A percentile compares a stretch with the other conserved stretches of the same genome.
These are phyloP conservation scores for Hipposideros larvatus DNA, from an alignment of 2,797 vertebrate species.

Conservation along the genomic window DNA sequence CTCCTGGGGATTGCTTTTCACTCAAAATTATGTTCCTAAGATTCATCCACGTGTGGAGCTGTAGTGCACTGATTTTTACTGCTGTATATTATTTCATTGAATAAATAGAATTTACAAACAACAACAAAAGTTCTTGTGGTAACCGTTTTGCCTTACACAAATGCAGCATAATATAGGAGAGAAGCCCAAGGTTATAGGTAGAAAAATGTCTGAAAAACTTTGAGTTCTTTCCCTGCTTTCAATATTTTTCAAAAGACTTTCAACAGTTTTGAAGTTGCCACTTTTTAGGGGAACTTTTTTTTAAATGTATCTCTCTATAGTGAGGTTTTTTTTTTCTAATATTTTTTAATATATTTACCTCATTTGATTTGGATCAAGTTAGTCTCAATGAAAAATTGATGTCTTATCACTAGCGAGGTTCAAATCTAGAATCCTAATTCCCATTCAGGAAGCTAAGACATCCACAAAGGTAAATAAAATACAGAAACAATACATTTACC, in stretches of 20 bases:
- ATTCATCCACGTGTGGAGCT: neutral
- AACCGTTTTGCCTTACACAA: neutral
- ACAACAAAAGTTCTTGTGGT: neutral
- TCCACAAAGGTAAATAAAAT: constrained; percentile 89
- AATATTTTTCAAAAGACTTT: neutral
- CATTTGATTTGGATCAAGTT: constrained; percentile 89
- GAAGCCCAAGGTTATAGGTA: neutral
- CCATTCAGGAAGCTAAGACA: constrained; percentile 88
- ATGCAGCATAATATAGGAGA: neutral
- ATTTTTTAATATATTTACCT: constrained; percentile 38
- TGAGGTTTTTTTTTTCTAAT: neutral
- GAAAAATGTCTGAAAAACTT: neutral
- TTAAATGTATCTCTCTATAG: neutral
- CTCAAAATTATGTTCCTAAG: neutral
- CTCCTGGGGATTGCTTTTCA: neutral
- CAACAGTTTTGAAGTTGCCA: neutral
- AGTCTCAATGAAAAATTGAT: constrained; percentile 89
- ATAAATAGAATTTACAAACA: neutral
- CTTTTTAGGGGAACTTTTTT: neutral
- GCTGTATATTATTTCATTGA: neutral
- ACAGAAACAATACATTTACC: neutral
- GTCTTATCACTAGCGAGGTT: constrained; percentile 86
- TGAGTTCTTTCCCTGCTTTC: neutral
- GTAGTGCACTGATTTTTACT: neutral
- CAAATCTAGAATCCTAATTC: constrained; percentile 85